phyloP scores from a whole-genome alignment of 2,888 invertebrate genomes.

The Sinotaia quadrata region DNA sequence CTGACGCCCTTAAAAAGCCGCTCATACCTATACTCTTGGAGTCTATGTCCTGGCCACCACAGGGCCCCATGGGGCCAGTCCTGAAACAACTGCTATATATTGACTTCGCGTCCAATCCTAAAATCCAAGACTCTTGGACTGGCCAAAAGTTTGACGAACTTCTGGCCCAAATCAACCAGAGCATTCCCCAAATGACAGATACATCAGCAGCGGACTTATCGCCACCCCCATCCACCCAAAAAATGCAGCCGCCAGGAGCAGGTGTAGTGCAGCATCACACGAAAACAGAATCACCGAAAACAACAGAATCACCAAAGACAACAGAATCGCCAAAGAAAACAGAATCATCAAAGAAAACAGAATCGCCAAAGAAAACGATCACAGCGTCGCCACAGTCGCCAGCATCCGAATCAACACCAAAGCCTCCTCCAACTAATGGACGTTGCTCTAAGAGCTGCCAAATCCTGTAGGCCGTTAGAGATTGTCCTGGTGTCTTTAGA shows the following conservation, averaged over 20 bases:
- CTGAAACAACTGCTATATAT: conserved; percentile 65
- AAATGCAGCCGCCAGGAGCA: conserved; percentile 60
- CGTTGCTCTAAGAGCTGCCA: too few relatives aligned
- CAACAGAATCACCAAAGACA: too few relatives aligned
- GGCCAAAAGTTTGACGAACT: conserved; percentile 24
- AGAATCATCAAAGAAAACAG: neutral
- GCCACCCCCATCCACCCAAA: conserved; percentile 67
- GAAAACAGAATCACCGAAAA: conserved; percentile 66
- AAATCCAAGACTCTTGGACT: conserved; percentile 3
- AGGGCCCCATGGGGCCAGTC: conserved; percentile 68
- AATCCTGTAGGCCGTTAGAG: too few relatives aligned
- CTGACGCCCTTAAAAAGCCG: conserved; percentile 66
- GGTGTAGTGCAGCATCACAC: conserved; percentile 70
- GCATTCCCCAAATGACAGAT: conserved; percentile 31
- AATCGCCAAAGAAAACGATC: conserved; percentile 5
- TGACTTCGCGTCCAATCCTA: conserved; percentile 32
- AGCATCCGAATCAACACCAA: too few relatives aligned
- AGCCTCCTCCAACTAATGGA: too few relatives aligned
- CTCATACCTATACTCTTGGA: conserved; percentile 67
- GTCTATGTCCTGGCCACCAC: conserved; percentile 66
- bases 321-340: conserved; percentile 54
- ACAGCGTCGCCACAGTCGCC: too few relatives aligned
- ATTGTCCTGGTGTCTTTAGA: too few relatives aligned
- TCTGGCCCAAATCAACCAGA: conserved; percentile 7
- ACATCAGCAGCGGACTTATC: conserved; percentile 65